Evolutionary conservation across 2,113 vertebrate species (phyloP).

Genomic region (Engraulis encrasicolus): DNA sequence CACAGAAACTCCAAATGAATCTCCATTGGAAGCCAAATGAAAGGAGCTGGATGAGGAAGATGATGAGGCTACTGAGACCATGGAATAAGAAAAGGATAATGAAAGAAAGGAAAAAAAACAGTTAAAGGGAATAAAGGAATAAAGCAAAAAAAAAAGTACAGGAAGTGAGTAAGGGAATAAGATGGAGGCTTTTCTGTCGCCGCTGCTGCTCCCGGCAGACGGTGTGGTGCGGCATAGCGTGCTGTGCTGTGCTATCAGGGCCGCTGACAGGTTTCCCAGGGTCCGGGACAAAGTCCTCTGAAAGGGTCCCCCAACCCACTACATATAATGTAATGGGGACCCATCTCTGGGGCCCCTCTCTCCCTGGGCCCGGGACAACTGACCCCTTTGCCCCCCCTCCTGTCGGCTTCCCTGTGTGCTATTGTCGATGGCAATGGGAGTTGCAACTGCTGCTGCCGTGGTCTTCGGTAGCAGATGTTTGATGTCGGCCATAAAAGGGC

Average conservation of each 20-base stretch:
- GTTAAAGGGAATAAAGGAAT: neutral
- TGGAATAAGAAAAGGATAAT: neutral
- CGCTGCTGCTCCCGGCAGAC: slow-evolving; percentile 15
- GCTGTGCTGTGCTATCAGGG: too few relatives aligned
- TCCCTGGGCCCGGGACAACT: too few relatives aligned
- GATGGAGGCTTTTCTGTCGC: neutral
- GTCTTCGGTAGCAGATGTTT: slow-evolving; percentile 23
- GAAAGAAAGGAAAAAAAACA: neutral
- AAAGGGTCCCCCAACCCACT: too few relatives aligned
- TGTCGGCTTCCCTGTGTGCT: slow-evolving; percentile 33
- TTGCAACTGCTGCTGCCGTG: slow-evolving; percentile 40
- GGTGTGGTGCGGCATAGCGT: too few relatives aligned
- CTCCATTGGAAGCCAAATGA: neutral
- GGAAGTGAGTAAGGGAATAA: neutral
- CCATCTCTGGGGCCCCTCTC: too few relatives aligned
- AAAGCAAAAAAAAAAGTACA: neutral
- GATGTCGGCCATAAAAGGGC: slow-evolving; percentile 53
- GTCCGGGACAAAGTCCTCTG: too few relatives aligned
- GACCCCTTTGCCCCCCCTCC: too few relatives aligned
- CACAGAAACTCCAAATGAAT: slow-evolving; percentile 8
- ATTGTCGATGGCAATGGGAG: slow-evolving; percentile 31
- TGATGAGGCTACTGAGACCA: neutral
- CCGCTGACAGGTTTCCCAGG: too few relatives aligned
- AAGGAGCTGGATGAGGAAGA: neutral
- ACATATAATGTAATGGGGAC: too few relatives aligned